phyloP scores from a whole-genome alignment of 1,140 invertebrate species.

The Halotydeus destructor region DNA sequence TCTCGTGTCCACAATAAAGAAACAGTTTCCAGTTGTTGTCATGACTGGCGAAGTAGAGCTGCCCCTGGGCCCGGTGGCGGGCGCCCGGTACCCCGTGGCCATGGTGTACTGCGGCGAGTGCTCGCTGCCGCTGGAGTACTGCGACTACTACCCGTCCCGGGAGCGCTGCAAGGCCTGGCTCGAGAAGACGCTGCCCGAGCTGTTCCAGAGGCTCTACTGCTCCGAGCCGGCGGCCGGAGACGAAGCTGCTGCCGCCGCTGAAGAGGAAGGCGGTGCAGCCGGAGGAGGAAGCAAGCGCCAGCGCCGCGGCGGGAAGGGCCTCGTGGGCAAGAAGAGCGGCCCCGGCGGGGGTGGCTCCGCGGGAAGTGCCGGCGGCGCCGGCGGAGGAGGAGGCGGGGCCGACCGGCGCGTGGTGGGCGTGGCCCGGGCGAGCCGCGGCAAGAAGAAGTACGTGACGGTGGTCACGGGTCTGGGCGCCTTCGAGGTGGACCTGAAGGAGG shows the following conservation, averaged over 20 bases:
- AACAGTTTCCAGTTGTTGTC: too few species aligned
- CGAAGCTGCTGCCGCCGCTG: background rate
- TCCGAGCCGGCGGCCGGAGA: background rate
- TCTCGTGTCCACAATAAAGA: too few species aligned
- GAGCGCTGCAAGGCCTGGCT: constrained; percentile 95
- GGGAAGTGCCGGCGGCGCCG: too few species aligned
- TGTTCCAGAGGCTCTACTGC: constrained; percentile 57
- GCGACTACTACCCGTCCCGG: constrained; percentile 91
- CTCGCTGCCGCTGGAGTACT: constrained; percentile 46
- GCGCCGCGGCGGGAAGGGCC: constrained; percentile 67
- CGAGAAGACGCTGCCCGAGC: constrained; percentile 72
- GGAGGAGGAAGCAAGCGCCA: constrained; percentile 47
- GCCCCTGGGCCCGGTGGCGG: constrained; percentile 21
- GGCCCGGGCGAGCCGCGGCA: constrained; percentile 77
- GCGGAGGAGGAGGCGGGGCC: too few species aligned
- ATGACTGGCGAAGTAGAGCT: too few species aligned
- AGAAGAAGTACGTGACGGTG: constrained; percentile 91
- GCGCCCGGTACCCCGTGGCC: constrained; percentile 52
- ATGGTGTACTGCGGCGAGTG: constrained; percentile 64
- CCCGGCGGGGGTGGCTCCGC: constrained; percentile 47
- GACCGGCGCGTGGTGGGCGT: too few species aligned
- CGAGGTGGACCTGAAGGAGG: constrained; percentile 92
- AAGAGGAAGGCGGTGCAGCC: constrained; percentile 28
- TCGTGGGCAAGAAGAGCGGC: constrained; percentile 68
- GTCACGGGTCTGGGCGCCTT: constrained; percentile 54